Percentiles rank a stretch among this genome's conserved stretches.
Conservation (phyloP, 2,888 invertebrate species). For the Pseudococcus longispinus region DNA sequence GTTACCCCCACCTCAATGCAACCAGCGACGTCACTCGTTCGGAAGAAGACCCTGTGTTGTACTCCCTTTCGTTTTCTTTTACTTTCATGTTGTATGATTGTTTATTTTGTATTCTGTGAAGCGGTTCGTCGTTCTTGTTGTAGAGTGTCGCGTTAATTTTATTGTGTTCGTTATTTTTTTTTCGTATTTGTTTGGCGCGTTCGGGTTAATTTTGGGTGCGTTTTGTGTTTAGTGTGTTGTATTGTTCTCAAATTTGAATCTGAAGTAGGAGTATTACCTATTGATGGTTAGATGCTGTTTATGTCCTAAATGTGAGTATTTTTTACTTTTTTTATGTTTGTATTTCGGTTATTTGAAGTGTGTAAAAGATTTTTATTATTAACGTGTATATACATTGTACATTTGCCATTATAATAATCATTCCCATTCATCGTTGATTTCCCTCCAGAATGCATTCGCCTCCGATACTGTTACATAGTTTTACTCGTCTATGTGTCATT, state of each 20-base stretch:
- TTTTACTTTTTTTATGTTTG: no score
- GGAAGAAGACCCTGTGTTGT: constrained; percentile 4
- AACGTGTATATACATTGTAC: no score
- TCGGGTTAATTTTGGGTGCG: background rate
- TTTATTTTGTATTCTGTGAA: constrained; percentile 11
- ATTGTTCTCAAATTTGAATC: background rate
- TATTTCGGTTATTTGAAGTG: no score
- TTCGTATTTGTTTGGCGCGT: background rate
- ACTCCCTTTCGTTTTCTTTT: constrained; percentile 36
- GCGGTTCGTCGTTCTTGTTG: background rate
- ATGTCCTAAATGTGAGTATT: no score
- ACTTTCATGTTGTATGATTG: background rate
- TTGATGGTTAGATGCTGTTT: no score
- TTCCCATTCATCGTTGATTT: no score
- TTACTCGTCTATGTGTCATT: no score
- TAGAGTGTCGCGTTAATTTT: constrained; percentile 10
- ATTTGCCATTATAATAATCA: no score
- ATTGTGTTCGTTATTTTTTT: background rate
- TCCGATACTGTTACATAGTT: no score
- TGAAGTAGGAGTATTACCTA: no score
- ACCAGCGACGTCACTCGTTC: constrained; percentile 6
- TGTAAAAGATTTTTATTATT: no score
- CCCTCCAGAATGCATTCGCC: no score
- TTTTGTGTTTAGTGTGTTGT: background rate
- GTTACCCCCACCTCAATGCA: background rate